Evolutionary conservation across 2,797 vertebrate genomes (phyloP), one percentile per base, ranked within the genome.

Genomic region (Jordanella pulchra): DNA sequence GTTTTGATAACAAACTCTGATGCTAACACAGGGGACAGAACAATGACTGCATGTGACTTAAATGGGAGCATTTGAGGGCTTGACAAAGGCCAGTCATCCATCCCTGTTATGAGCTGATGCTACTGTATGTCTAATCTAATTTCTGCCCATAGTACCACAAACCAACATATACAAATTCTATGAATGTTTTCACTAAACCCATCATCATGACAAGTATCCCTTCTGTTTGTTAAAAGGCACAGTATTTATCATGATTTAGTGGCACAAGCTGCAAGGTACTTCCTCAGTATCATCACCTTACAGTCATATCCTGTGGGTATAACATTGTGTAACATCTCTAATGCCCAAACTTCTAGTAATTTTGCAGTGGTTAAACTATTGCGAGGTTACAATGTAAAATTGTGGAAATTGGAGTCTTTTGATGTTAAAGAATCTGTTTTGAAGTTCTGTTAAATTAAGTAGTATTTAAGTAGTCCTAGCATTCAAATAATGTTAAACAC

Each of bases 61-160:
- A 61, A 58, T 51, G 42, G 23, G 67, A 76, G 78, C 73, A 84
- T 84, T 81, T 82, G 71, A 83, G 76, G 65, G 65, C 47, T 82
- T 68, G 73, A 74, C 77, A 67, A 72, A 75, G 65, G 27, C 32
- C 64, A 73, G 61, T 76, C 72, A 81, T 86, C 82, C 81, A 69
- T 81, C 65, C 69, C 55, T 86, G 82, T 82, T 73, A 85, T 64
- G 64, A 79, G 69, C 83, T 85, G 84, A 89, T 89, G 84, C 82
- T 80, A 58, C 70, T 72, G 67, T 83, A 58, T 71, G 53, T 65
- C 72, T 85, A 80, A 87, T 84, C 76, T 75, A 58, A 69, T 76
- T 51, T 69, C 54, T 72, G 69, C 76, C 87, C 79, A 25, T 70
- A 76, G 76, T 67, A 67, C 73, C 74, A 76, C 65, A 80, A 73